Evolutionary conservation across 1,140 invertebrate species (phyloP), one percentile per base, ranked within the genome.

Genomic region (Drosophila arawakana): DNA sequence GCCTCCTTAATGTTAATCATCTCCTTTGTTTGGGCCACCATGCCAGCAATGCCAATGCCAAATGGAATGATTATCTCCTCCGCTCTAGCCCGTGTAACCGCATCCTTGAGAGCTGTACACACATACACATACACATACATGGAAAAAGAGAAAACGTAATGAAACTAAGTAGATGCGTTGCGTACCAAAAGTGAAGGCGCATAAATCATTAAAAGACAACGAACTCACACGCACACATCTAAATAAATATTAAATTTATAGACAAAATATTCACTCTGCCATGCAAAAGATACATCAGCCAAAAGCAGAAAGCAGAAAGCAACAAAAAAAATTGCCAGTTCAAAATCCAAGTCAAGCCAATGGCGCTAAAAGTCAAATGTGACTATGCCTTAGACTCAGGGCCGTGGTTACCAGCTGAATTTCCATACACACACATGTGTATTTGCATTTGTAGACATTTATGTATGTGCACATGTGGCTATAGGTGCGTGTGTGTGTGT

Each of bases 1-100:
- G 97, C 97, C 91, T 98, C 96, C 85, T 95, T 97, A 86, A 98
- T 98, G 93, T 98, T 98, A 91, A 98, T 96, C 65, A 96, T 95
- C 80, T 96, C 94, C 92, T 98, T 98, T 46, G 95, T 97, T 90
- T 97, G 94, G 18, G 97, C 97, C 2, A 98, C 97, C 63, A 96
- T 94, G 0, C 97, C 97, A 0, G 97, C 97, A 62, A 98, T 98
- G 1, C 97, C 97, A 8, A 97, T 95, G 1, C 97, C 97, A 91
- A 98, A 98, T 0, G 97, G 97, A 90, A 98, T 97, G 82, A 95
- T 94, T 54, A 97, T 96, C 82, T 98, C 97, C 80, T 98, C 96
- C 9, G 95, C 94, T 61, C 95, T 94, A 1, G 96, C 95, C 78
- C 94, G 94, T 58, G 93, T 93, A 63, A 97, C 92, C 0, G 97